Base-by-base conservation (phyloP, 2,888 invertebrate species). In the Nycteola revayana region DNA sequence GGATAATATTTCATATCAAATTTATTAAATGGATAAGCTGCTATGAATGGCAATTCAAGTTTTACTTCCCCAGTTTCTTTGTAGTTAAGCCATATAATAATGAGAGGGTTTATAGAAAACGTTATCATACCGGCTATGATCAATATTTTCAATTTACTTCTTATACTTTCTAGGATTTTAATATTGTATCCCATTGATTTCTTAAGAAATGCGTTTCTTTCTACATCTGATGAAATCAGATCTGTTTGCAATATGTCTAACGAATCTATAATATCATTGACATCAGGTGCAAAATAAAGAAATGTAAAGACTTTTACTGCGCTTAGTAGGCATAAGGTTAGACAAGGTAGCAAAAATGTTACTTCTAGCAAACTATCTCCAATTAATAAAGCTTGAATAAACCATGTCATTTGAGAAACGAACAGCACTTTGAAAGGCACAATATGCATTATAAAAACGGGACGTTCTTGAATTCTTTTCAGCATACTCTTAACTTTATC, bases 291-390 rank as follows among this genome's bases (percentile, higher is more conserved):
- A n/a, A 42, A 42, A 9, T 33, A 38, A 3, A 49, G 7, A 0
- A 36, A n/a, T 4, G 38, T 27, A 4, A 51, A 0, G 0, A 33
- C 10, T 25, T 47, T 49, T n/a, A 46, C 38, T 14, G 25, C 24
- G 17, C 42, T 27, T 5, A 42, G 10, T 1, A 32, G 1, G 14
- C 38, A 34, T 9, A 42, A 20, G 26, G 30, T 20, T 7, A 42
- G n/a, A 26, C 52, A 49, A 1, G 51, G 46, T 5, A 50, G 25
- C 6, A 42, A 25, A 23, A 29, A 34, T 7, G 35, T 49, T 35
- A 51, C 36, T 28, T 49, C 49, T 2, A 49, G 7, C 3, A 51
- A 51, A 11, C 25, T 42, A 23, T 49, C 42, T 0, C 32, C 36
- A 1, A 32, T 24, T 7, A 10, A 9, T 8, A 42, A 8, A 7